Conservation (phyloP, 2,113 vertebrate genomes). For the Tamias sibiricus region DNA sequence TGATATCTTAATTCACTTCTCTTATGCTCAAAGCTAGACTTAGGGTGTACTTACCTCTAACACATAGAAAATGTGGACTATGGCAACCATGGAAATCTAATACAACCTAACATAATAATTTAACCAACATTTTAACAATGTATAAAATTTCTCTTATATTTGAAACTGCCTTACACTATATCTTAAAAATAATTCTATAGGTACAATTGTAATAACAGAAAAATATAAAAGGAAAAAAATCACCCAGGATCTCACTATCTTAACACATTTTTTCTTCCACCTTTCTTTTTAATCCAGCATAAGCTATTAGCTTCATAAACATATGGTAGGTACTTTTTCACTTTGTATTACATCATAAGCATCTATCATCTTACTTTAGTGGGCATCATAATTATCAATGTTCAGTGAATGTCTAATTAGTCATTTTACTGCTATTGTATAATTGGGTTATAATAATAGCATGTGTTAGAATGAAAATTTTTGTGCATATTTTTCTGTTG, state of each 20-base stretch:
- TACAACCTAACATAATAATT: background rate
- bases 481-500: background rate
- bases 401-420: background rate
- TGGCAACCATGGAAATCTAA: constrained; percentile 23
- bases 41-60: background rate
- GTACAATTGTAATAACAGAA: background rate
- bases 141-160: background rate
- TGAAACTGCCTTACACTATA: background rate
- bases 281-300: background rate
- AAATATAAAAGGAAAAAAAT: background rate
- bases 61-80: background rate
- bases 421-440: constrained; percentile 12
- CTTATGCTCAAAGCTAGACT: background rate
- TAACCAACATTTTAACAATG: background rate
- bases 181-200: constrained; percentile 33
- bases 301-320: background rate
- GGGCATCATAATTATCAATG: background rate
- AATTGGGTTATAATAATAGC: background rate
- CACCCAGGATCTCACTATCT: background rate
- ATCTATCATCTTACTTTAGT: background rate
- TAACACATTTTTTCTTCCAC: background rate
- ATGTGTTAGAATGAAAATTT: constrained; percentile 8
- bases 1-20: background rate
- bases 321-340: background rate
- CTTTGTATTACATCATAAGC: background rate